Percentiles rank a stretch among this genome's conserved stretches.
phyloP scores from a whole-genome alignment of 2,113 vertebrate species.

The Labeo catla region DNA sequence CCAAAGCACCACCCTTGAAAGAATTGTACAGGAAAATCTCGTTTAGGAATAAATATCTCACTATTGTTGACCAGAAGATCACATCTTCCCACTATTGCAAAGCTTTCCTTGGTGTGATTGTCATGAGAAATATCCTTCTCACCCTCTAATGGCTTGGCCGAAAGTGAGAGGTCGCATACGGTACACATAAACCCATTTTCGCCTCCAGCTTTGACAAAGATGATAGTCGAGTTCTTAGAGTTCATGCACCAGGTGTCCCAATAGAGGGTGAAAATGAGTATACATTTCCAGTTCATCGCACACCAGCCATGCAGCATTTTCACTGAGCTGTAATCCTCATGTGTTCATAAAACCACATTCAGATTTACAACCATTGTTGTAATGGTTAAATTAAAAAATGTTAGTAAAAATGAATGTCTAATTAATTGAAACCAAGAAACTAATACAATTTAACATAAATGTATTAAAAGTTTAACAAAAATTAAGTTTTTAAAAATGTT shows the following conservation, averaged over 20 bases:
- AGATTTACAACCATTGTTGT: not conserved
- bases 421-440: too few relatives aligned
- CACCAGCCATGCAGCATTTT: slow-evolving; percentile 11
- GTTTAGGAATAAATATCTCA: not conserved
- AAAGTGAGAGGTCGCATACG: slow-evolving; percentile 18
- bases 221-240: slow-evolving; percentile 8
- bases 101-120: not conserved
- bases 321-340: not conserved
- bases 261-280: slow-evolving; percentile 8
- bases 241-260: slow-evolving; percentile 9
- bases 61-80: not conserved
- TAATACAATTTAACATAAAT: too few relatives aligned
- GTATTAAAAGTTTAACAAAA: too few relatives aligned
- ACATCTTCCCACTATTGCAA: not conserved
- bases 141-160: slow-evolving; percentile 31
- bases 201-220: slow-evolving; percentile 37
- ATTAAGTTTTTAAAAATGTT: too few relatives aligned
- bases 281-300: not conserved
- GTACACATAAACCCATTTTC: slow-evolving; percentile 38
- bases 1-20: not conserved
- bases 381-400: too few relatives aligned
- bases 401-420: too few relatives aligned
- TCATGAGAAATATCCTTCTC: slow-evolving; percentile 29
- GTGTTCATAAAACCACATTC: not conserved
- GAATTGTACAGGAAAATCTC: not conserved